These are phyloP conservation scores for Ceratosolen solmsi DNA, from an alignment of 1,140 invertebrate genomes.

Conservation along the genomic window DNA sequence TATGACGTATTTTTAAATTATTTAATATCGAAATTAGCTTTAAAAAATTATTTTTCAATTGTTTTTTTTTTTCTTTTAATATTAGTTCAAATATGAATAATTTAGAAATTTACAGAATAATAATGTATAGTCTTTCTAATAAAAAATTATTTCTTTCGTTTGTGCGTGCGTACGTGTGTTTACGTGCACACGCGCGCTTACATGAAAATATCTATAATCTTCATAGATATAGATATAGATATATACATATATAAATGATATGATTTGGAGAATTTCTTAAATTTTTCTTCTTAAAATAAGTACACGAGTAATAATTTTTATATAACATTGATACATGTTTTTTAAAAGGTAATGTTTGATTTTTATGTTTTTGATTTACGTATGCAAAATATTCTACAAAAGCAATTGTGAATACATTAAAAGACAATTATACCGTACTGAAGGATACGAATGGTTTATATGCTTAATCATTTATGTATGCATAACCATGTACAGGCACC, in stretches of 20 bases:
- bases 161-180: no score
- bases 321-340: not conserved
- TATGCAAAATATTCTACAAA: conserved; percentile 23
- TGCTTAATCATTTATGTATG: not conserved
- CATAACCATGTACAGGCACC: not conserved
- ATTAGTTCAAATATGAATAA: not conserved
- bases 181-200: no score
- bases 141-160: no score
- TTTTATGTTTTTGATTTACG: not conserved
- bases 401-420: conserved; percentile 25
- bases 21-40: no score
- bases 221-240: no score
- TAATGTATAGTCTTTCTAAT: no score
- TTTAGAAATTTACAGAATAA: not conserved
- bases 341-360: not conserved
- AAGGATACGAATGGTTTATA: not conserved
- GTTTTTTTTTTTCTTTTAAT: not conserved
- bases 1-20: no score
- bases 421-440: conserved; percentile 18
- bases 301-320: not conserved
- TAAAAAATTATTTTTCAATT: not conserved
- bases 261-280: not conserved
- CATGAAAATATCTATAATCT: no score
- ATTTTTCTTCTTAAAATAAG: not conserved
- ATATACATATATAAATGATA: no score